phyloP scores from a whole-genome alignment of 1,140 invertebrate genomes.

The Scylla paramamosain region DNA sequence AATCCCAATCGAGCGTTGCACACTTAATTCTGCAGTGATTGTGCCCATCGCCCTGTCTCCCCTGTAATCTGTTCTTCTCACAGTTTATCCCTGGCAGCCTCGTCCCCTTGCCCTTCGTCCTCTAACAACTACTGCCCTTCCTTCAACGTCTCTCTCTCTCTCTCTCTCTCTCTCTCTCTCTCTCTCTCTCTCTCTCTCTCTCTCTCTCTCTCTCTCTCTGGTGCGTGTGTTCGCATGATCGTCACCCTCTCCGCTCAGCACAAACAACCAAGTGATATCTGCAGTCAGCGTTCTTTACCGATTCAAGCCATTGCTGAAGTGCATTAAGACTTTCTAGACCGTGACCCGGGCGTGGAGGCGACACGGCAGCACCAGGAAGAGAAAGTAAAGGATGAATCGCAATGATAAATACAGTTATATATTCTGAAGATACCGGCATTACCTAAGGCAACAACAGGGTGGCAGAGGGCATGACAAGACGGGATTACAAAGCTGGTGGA shows the following conservation, averaged over 20 bases:
- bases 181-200: background rate
- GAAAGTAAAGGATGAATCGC: background rate
- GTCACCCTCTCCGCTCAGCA: background rate
- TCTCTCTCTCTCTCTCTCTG: background rate
- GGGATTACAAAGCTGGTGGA: background rate
- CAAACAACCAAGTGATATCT: background rate
- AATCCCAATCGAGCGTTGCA: background rate
- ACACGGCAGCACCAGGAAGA: background rate
- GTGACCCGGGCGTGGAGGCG: background rate
- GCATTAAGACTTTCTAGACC: background rate
- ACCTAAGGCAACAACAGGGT: background rate
- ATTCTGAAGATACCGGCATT: background rate
- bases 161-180: background rate
- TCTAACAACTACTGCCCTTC: background rate
- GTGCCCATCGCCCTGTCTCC: background rate
- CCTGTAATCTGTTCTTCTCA: conserved; percentile 12
- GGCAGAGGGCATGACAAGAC: background rate
- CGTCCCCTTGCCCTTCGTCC: background rate
- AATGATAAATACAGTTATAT: background rate
- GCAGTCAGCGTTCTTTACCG: background rate
- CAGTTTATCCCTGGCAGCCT: background rate
- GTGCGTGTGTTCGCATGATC: background rate
- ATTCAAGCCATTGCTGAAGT: background rate
- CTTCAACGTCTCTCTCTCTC: background rate
- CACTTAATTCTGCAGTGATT: conserved; percentile 23